Evolutionary conservation across 2,113 vertebrate species (phyloP), one percentile per base, ranked within the genome.

Genomic region (Loxodonta africana): DNA sequence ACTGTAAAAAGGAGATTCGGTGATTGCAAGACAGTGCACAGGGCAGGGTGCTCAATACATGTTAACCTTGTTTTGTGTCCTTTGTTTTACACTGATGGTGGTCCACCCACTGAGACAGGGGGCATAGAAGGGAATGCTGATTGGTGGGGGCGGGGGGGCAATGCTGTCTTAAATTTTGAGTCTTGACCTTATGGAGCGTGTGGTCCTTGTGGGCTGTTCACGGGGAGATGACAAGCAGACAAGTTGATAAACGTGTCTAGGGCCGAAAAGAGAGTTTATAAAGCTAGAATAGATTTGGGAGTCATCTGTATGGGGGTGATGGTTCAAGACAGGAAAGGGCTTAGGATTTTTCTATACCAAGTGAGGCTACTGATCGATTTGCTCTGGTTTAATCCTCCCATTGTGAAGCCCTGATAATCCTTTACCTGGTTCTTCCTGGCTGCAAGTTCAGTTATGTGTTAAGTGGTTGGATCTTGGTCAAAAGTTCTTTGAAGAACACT

Each of bases 401-500:
- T 37, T 17, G n/a, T 48, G 37, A 51, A 90, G 28, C 33, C 86
- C 6, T 11, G 17, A 18, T 57, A 74, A 87, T 80, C 25, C 53
- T 57, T 62, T n/a, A 62, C 37, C 37, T 93, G 83, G 5, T 41
- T 91, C 69, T 91, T 93, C 71, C 80, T 89, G 53, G 15, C 17
- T n/a, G 53, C 21, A 77, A 51, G 9, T 80, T 81, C 57, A 62
- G 20, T 62, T 74, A 3, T 71, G 15, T 86, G 5, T 30, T 93
- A 62, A 62, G 21, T 93, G n/a, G 41, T 12, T 63, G 26, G 51
- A 30, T 74, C 53, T 87, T 60, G 62, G 30, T 51, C 28, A 30
- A 17, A 12, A 3, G 2, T 37, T 69, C 53, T 88, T 71, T 37
- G 44, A 84, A 89, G 28, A 73, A 23, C 28, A 10, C 78, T 44